These are phyloP conservation scores for Luehdorfia chinensis DNA, from an alignment of 1,140 invertebrate species.

Conservation along the genomic window DNA sequence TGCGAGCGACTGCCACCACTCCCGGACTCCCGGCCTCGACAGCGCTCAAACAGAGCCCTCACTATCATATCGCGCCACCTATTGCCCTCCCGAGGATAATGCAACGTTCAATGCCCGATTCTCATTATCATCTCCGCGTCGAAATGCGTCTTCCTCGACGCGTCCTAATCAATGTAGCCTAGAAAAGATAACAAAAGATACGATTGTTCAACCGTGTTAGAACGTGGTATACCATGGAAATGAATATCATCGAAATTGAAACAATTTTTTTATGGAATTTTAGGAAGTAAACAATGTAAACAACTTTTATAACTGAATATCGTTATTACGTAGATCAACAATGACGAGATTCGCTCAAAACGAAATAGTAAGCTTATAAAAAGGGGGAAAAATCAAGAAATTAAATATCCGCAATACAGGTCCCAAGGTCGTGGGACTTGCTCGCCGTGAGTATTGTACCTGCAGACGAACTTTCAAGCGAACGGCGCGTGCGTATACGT, in stretches of 20 bases:
- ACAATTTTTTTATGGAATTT: too few relatives aligned
- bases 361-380: conserved; percentile 48
- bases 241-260: too few relatives aligned
- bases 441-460: conserved; percentile 51
- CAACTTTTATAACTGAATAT: too few relatives aligned
- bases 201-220: conserved; percentile 19
- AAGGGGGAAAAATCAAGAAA: conserved; percentile 44
- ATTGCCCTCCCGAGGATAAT: conserved; percentile 57
- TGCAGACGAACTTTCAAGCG: conserved; percentile 58
- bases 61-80: conserved; percentile 61
- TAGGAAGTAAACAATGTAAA: too few relatives aligned
- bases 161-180: conserved; percentile 39
- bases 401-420: conserved; percentile 53
- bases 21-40: conserved; percentile 60
- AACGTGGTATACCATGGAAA: too few relatives aligned
- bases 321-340: too few relatives aligned
- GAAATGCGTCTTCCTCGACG: conserved; percentile 28
- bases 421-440: conserved; percentile 58
- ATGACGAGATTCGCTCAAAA: conserved; percentile 7
- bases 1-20: conserved; percentile 57
- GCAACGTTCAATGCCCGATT: conserved; percentile 49
- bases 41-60: conserved; percentile 45
- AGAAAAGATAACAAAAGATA: conserved; percentile 30
- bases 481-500: conserved; percentile 42
- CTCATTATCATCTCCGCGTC: conserved; percentile 41